Conservation (phyloP, 2,888 invertebrate genomes). For the Clivina fossor region DNA sequence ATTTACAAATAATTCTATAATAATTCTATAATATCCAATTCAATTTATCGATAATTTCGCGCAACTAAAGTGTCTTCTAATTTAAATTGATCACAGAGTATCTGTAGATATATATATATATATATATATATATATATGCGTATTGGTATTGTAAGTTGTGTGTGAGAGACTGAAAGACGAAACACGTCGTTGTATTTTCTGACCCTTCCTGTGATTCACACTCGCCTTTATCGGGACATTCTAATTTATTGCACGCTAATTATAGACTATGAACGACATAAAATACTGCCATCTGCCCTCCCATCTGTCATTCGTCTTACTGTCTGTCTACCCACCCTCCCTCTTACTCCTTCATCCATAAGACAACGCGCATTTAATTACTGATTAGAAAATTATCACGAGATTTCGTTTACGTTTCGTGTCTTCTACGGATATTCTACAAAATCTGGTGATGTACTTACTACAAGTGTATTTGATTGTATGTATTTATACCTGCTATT, state of each 20-base stretch:
- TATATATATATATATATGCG: neutral
- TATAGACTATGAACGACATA: slow-evolving; percentile 47
- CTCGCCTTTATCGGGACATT: slow-evolving; percentile 45
- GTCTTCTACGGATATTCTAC: slow-evolving; percentile 28
- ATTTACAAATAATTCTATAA: no score
- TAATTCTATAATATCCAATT: no score
- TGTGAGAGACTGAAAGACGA: no score
- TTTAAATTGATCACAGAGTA: no score
- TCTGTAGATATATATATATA: neutral
- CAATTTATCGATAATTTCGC: no score
- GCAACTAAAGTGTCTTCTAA: no score
- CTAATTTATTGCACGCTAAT: slow-evolving; percentile 47
- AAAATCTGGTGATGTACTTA: no score
- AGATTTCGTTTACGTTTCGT: slow-evolving; percentile 39
- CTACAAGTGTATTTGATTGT: no score
- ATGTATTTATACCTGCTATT: no score
- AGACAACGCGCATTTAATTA: slow-evolving; percentile 32
- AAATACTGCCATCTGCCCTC: slow-evolving; percentile 44
- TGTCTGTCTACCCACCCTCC: neutral
- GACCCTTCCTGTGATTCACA: slow-evolving; percentile 41
- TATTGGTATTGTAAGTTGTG: slow-evolving; percentile 15
- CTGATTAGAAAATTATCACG: slow-evolving; percentile 38
- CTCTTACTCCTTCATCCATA: neutral
- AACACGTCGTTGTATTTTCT: no score
- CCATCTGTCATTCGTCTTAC: slow-evolving; percentile 38